Base-by-base conservation (phyloP, 2,797 vertebrate species). In the Lycodopsis pacificus region DNA sequence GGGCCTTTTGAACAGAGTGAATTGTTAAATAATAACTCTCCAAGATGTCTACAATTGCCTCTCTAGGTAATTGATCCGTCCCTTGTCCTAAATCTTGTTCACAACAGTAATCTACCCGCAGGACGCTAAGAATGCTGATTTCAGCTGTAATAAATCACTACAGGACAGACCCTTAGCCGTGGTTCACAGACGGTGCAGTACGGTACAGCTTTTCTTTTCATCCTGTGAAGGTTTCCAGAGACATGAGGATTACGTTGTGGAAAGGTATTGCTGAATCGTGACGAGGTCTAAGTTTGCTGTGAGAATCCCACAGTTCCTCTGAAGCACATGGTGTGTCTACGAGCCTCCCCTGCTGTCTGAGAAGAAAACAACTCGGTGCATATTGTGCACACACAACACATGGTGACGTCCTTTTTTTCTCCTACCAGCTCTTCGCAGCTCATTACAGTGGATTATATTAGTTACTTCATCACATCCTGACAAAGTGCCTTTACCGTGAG, bases 1-100 rank as follows among this genome's bases (percentile, higher is more conserved):
- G 53, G 34, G 32, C 32, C 42, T 32, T 80, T 80, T 73, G 20
- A 79, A 65, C 46, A 63, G 27, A 48, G 10, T 17, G 0, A 46
- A 11, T 46, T n/a, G 68, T 68, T 83, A 85, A 88, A 87, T 30
- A 40, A 32, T 65, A 86, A 81, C 77, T 71, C 59, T 32, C 63
- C 56, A 25, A 76, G 73, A 71, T 76, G 80, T 85, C 79, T 83
- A 65, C 70, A 82, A 79, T 80, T 84, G 71, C 87, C 30, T 86
- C n/a, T 65, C 40, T 48, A 25, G 32, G 81, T 84, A 90, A 92
- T 90, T 51, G 82, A 92, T 86, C 86, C 46, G 7, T 27, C 64
- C 22, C 79, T 74, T 32, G 56, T 84, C 81, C 69, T 87, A 81
- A 88, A 87, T 90, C 83, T 85, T 82, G 83, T 88, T 88, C 82